Evolutionary conservation across 1,140 invertebrate species (phyloP), one percentile per base, ranked within the genome.

Genomic region (Zophobas morio): DNA sequence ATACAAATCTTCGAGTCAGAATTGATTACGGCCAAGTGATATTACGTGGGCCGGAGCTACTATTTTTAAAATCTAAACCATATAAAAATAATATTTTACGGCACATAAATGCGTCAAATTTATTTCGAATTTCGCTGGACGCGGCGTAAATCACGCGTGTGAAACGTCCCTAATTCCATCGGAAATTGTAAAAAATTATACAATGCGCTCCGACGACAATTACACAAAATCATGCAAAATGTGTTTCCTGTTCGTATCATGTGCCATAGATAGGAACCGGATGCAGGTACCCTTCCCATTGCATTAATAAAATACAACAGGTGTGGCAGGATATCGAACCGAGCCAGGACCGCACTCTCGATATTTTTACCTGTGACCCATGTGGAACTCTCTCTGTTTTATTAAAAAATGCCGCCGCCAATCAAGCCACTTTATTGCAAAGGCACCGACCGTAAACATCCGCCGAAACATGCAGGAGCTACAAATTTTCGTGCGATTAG

Each of bases 251-350:
- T 42, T n/a, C 54, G 34, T 57, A 57, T 57, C 54, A 36, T 57
- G 54, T 57, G 54, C 54, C 8, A 57, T 57, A 57, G 71, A 73
- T 60, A 75, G 40, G 35, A 47, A 75, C 73, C 73, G 73, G 73
- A 75, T 75, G 73, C 73, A 75, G 73, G 73, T 75, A 75, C 73
- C 73, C 37, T 60, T 75, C 40, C 60, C 73, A 75, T 63, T 57
- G 60, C 56, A 75, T 63, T 75, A 75, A 57, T 75, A 56, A 75
- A 75, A 75, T 63, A 75, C 73, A 75, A 75, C 73, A 75, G 73
- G 73, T 75, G 73, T 63, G 73, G 60, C 60, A 66, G 60, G 60
- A 66, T 66, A 66, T 66, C 60, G 60, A 66, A 66, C 60, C 60
- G 60, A 66, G 60, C 60, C 60, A 66, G 60, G 60, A 66, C 60